phyloP scores from a whole-genome alignment of 2,797 vertebrate species.

The Neosilurus hyrtlii region DNA sequence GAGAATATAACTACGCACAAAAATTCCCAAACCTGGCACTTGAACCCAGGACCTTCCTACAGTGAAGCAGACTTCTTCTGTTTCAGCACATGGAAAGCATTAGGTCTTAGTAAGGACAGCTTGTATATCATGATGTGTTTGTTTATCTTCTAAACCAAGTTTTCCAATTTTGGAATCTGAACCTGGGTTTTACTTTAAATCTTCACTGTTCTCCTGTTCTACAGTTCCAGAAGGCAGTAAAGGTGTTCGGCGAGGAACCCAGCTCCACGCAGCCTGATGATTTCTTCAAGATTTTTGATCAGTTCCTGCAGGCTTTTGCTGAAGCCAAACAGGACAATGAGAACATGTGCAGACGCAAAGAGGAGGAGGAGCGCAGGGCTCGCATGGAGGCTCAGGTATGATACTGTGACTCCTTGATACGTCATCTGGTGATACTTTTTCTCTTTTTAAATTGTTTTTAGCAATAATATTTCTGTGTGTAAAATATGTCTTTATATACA shows the following conservation, averaged over 20 bases:
- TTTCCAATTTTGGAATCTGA: not conserved
- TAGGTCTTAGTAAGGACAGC: not conserved
- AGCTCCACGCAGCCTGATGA: slow-evolving; percentile 84
- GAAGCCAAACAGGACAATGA: slow-evolving; percentile 89
- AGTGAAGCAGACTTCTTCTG: too few species aligned
- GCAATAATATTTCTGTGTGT: not conserved
- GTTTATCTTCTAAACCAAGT: not conserved
- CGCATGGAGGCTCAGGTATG: slow-evolving; percentile 86
- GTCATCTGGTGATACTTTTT: not conserved
- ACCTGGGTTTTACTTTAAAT: slow-evolving; percentile 11
- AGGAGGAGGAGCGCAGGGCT: slow-evolving; percentile 85
- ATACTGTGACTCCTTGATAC: not conserved
- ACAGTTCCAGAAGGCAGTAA: slow-evolving; percentile 80
- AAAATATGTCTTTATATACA: not conserved
- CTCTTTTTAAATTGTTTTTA: not conserved
- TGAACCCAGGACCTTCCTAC: too few species aligned
- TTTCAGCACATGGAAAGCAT: not conserved
- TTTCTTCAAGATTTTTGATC: slow-evolving; percentile 89
- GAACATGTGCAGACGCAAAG: slow-evolving; percentile 82
- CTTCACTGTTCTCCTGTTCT: slow-evolving; percentile 3
- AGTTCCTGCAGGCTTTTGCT: slow-evolving; percentile 81
- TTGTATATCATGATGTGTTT: not conserved
- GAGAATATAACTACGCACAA: too few species aligned
- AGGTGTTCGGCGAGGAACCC: slow-evolving; percentile 81
- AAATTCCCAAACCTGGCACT: too few species aligned